Conservation (phyloP, 2,888 invertebrate species). For the Tridacna gigas region DNA sequence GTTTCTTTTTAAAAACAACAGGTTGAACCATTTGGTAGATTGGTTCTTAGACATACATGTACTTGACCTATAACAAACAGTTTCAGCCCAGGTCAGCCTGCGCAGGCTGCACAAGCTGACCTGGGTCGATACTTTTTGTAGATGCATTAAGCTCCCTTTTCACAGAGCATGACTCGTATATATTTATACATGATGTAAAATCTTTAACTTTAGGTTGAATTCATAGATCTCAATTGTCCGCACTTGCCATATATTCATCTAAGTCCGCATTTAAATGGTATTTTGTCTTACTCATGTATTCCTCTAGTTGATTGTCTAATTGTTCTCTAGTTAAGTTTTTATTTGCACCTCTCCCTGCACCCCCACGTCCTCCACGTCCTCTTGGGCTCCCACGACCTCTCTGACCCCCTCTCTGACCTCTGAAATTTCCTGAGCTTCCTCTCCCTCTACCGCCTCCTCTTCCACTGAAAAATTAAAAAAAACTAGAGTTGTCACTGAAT, state of each 20-base stretch:
- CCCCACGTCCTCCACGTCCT: conserved; percentile 66
- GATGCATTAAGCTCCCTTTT: no score
- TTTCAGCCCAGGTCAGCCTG: no score
- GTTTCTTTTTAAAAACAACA: no score
- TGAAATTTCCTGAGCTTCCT: conserved; percentile 42
- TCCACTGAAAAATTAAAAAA: conserved; percentile 34
- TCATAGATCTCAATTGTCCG: conserved; percentile 67
- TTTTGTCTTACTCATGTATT: conserved; percentile 90
- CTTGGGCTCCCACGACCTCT: conserved; percentile 63
- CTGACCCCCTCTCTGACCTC: conserved; percentile 46
- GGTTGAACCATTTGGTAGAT: no score
- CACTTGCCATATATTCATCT: conserved; percentile 87
- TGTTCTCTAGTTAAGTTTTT: conserved; percentile 86
- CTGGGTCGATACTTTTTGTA: no score
- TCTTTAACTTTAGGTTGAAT: not conserved
- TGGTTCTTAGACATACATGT: no score
- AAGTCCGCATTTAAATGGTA: conserved; percentile 87
- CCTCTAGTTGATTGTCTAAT: conserved; percentile 89
- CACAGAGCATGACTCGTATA: no score
- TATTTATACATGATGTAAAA: no score
- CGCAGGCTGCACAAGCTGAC: no score
- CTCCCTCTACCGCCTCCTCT: conserved; percentile 70
- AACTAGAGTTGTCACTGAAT: no score
- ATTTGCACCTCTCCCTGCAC: conserved; percentile 63
- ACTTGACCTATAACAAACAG: no score